phyloP scores from a whole-genome alignment of 2,797 vertebrate genomes.

The Pipistrellus nathusii region DNA sequence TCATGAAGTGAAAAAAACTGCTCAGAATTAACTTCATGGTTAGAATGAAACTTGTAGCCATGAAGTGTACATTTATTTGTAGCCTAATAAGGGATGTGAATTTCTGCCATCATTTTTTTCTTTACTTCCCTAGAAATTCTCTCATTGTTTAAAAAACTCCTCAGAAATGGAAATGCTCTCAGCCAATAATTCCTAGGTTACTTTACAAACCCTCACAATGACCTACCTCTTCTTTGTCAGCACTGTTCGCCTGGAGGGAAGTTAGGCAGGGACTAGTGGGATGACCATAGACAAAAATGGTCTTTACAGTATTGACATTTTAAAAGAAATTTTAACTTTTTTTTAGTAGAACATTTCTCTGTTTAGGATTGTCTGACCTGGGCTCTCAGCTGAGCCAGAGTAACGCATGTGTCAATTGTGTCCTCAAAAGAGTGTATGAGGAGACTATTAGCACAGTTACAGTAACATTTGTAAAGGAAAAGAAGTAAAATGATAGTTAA shows the following conservation, averaged over 20 bases:
- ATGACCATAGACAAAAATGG: neutral
- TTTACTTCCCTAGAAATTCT: neutral
- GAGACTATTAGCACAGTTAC: no score
- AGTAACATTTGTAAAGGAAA: neutral
- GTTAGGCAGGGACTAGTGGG: neutral
- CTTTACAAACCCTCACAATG: neutral
- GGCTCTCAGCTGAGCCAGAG: neutral
- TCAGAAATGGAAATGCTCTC: neutral
- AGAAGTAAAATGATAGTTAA: neutral
- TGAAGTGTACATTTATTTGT: neutral
- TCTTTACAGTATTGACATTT: neutral
- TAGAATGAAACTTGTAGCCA: neutral
- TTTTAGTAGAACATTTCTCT: neutral
- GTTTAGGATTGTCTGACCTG: neutral
- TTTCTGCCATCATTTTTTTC: neutral
- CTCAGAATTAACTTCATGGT: constrained; percentile 27
- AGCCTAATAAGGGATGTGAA: neutral
- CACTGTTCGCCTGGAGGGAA: neutral
- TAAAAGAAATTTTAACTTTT: neutral
- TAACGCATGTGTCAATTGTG: rapidly evolving
- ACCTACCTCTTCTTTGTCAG: neutral
- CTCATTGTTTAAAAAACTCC: neutral
- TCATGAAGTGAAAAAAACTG: neutral
- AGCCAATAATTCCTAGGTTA: no score
- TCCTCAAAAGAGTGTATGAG: neutral